Conservation (phyloP, 2,888 invertebrate genomes). For the Harmothoe impar region DNA sequence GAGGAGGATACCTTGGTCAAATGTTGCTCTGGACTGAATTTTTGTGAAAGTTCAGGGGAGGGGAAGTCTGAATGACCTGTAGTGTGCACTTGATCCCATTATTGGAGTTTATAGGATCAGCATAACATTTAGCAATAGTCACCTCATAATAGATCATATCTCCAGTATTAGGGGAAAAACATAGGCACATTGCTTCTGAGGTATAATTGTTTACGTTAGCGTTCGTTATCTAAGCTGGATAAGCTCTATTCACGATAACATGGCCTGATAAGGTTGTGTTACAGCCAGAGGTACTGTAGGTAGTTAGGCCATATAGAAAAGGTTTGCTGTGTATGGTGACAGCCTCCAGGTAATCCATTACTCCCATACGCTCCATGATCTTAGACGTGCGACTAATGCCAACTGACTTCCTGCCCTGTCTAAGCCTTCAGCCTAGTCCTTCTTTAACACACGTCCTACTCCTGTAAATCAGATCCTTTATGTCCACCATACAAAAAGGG, state of each 20-base stretch:
- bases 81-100: too few species aligned
- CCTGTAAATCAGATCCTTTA: neutral
- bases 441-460: neutral
- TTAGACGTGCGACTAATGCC: neutral
- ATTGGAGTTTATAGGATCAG: too few species aligned
- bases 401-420: neutral
- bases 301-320: too few species aligned
- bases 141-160: too few species aligned
- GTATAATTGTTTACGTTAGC: conserved; percentile 18
- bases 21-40: too few species aligned
- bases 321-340: neutral
- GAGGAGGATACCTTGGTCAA: too few species aligned
- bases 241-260: neutral
- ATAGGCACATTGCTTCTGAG: neutral
- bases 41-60: too few species aligned
- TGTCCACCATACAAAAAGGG: too few species aligned
- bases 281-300: neutral
- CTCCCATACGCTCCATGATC: neutral
- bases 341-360: neutral
- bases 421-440: neutral
- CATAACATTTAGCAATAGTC: too few species aligned
- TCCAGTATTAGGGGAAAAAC: too few species aligned
- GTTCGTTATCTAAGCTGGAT: neutral
- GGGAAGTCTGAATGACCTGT: too few species aligned
- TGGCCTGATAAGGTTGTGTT: neutral